Evolutionary conservation across 2,888 invertebrate species (phyloP).

Genomic region (Hydrotaea cyrtoneurina): DNA sequence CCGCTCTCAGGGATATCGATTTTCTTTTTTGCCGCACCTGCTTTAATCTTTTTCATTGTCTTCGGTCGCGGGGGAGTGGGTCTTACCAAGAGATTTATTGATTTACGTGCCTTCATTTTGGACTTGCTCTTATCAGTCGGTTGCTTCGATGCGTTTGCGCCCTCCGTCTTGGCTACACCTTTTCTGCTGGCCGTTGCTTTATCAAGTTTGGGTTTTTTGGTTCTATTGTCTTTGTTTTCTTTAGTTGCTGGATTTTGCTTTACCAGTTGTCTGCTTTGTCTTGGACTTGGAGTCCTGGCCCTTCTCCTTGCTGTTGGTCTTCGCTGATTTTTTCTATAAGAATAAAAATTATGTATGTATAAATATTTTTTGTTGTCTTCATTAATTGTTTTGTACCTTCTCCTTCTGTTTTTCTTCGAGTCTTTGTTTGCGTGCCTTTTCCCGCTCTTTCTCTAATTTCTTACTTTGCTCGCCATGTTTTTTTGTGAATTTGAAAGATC

Average conservation of each 20-base stretch:
- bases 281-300: conserved; percentile 6
- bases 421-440: neutral
- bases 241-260: neutral
- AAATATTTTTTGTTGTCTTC: too few species aligned
- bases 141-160: neutral
- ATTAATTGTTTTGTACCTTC: neutral
- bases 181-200: neutral
- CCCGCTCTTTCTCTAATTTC: conserved; percentile 13
- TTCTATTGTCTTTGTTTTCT: conserved; percentile 12
- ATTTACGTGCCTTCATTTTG: conserved; percentile 43
- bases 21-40: neutral
- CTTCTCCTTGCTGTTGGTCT: neutral
- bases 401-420: conserved; percentile 32
- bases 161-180: neutral
- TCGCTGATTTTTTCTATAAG: neutral
- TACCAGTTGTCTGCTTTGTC: neutral
- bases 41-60: conserved; percentile 20
- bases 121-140: conserved; percentile 37
- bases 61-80: conserved; percentile 35
- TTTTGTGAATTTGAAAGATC: conserved; percentile 55
- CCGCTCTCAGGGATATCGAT: neutral
- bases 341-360: neutral
- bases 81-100: conserved; percentile 32
- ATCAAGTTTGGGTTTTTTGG: conserved; percentile 25
- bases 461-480: conserved; percentile 10